Evolutionary conservation across 2,113 vertebrate genomes (phyloP).

Genomic region (Etia nguti): DNA sequence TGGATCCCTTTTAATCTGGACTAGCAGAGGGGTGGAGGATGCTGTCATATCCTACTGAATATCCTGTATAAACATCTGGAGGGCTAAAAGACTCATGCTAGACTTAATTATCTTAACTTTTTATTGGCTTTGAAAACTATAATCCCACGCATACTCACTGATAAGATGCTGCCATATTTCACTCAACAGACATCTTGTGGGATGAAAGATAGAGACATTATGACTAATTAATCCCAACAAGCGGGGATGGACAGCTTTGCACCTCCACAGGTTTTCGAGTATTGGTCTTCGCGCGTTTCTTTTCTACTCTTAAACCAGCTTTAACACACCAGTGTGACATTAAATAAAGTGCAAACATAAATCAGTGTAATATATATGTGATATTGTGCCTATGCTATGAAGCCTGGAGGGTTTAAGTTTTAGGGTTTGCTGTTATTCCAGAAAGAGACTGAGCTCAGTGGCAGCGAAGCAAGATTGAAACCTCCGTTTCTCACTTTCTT

Average conservation of each 20-base stretch:
- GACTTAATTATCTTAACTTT: neutral
- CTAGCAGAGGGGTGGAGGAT: neutral
- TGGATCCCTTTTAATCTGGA: slow-evolving; percentile 8
- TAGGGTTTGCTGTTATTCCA: neutral
- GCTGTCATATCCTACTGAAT: neutral
- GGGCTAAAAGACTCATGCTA: neutral
- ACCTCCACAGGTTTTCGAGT: neutral
- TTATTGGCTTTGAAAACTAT: neutral
- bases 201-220: neutral
- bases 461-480: neutral
- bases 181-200: neutral
- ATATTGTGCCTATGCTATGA: neutral
- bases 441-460: neutral
- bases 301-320: neutral
- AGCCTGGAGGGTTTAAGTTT: neutral
- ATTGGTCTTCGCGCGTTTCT: neutral
- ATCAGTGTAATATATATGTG: neutral
- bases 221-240: slow-evolving; percentile 21
- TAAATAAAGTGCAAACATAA: neutral
- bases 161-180: slow-evolving; percentile 11
- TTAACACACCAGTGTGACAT: neutral
- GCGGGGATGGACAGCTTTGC: neutral
- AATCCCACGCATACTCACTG: neutral
- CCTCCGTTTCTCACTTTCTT: neutral
- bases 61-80: slow-evolving; percentile 11